Base-by-base conservation (phyloP, 2,113 vertebrate species). In the Austrofundulus limnaeus region DNA sequence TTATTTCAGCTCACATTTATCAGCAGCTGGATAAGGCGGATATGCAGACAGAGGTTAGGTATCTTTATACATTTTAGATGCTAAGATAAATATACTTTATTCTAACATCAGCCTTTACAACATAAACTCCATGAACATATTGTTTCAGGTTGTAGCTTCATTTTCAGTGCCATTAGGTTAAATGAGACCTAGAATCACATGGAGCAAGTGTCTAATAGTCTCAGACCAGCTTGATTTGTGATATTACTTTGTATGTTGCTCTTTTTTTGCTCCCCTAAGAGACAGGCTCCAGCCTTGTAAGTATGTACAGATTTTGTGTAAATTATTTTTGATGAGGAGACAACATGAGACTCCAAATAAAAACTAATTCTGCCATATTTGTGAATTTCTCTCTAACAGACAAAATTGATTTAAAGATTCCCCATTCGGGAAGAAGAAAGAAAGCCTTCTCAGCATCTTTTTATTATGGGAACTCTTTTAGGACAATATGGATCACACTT, bases 271-370 rank as follows among this genome's bases (percentile, higher is more conserved):
- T 75, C 73, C 52, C 64, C 64, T 84, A 49, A 79, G 60, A 76
- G 82, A 83, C 78, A 9, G 85, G 88, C 85, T 63, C 47, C 58
- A 48, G 76, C 85, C 62, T 82, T 95, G 93, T 94, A 94, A 94
- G 89, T 94, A 92, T 94, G 94, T 95, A 94, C 91, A 95, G 92
- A 90, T 87, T 73, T 86, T 85, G 55, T 87, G 87, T 95, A 94
- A 95, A 86, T 94, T 94, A 94, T 91, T 93, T 83, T 54, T 71
- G 72, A 75, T 25, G 72, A 67, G 72, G 62, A 72, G 54, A 62
- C 20, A 25, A 46, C 31, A 59, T 61, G 61, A 69, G 55, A 53
- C 34, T 10, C 66, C 72, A 76, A 49, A 24, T 51, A 74, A 63
- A 78, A 87, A 73, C 84, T 82, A 73, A 86, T 80, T 87, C 79